Evolutionary conservation across 2,797 vertebrate genomes (phyloP).

Genomic region (Gymnodraco acuticeps): DNA sequence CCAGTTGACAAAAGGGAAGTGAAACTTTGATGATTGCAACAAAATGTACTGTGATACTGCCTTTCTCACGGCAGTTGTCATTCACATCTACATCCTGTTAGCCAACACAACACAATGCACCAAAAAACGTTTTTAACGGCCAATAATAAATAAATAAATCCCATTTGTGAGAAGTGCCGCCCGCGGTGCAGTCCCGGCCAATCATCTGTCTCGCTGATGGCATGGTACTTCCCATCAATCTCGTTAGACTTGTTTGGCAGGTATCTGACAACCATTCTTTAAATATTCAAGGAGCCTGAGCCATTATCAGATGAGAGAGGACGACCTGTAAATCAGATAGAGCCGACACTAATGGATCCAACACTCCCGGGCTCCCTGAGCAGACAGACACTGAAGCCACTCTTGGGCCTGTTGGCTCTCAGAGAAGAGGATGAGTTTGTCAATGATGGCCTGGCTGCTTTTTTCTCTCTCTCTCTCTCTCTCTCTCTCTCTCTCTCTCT

Average conservation of each 20-base stretch:
- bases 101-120: conserved; percentile 36
- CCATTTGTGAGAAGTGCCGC: conserved; percentile 10
- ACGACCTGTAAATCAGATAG: conserved; percentile 79
- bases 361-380: conserved; percentile 59
- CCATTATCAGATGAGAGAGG: conserved; percentile 79
- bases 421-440: conserved; percentile 48
- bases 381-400: conserved; percentile 59
- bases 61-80: conserved; percentile 51
- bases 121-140: conserved; percentile 14
- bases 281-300: conserved; percentile 79
- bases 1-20: conserved; percentile 56
- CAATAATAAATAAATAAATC: not conserved
- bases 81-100: conserved; percentile 67
- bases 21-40: conserved; percentile 66
- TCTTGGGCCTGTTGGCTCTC: conserved; percentile 44
- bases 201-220: conserved; percentile 44
- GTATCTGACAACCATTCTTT: conserved; percentile 78
- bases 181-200: not conserved
- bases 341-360: conserved; percentile 76
- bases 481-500: conserved; percentile 4
- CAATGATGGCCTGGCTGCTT: conserved; percentile 21
- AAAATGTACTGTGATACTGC: not conserved
- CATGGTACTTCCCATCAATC: conserved; percentile 62
- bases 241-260: conserved; percentile 72
- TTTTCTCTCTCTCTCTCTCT: conserved; percentile 18